phyloP scores from a whole-genome alignment of 2,797 vertebrate genomes.

The Miichthys miiuy region DNA sequence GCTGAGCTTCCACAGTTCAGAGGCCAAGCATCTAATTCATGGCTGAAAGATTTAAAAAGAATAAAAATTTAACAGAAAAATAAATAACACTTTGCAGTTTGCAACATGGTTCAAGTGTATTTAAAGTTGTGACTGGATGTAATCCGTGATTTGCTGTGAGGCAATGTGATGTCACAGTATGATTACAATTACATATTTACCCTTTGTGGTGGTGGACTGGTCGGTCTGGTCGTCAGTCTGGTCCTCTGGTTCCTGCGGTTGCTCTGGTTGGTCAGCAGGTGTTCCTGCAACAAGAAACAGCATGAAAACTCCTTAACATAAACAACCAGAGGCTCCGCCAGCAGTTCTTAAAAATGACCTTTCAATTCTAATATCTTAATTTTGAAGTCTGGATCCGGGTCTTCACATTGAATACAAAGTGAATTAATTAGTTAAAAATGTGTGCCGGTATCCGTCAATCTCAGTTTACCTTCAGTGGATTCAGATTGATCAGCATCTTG shows the following conservation, averaged over 20 bases:
- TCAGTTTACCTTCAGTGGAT: constrained; percentile 50
- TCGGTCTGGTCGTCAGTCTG: constrained; percentile 28
- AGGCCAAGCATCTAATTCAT: constrained; percentile 10
- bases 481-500: not conserved
- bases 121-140: not conserved
- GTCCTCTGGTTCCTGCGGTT: not conserved
- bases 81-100: too few species aligned
- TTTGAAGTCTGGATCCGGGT: too few species aligned
- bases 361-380: too few species aligned
- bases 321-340: not conserved
- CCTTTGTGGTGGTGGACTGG: constrained; percentile 54
- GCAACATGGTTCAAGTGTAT: not conserved
- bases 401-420: not conserved
- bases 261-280: constrained; percentile 31
- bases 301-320: not conserved
- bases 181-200: not conserved
- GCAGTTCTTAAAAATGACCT: not conserved
- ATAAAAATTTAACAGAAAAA: not conserved
- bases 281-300: constrained; percentile 31
- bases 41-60: constrained; percentile 15
- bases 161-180: constrained; percentile 12
- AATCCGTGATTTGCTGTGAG: constrained; percentile 4
- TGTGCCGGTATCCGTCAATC: not conserved
- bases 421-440: not conserved
- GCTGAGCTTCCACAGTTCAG: constrained; percentile 44